A percentile compares a stretch with the other conserved stretches of the same genome.
Conservation (phyloP, 2,113 vertebrate species). For the Albula goreensis region DNA sequence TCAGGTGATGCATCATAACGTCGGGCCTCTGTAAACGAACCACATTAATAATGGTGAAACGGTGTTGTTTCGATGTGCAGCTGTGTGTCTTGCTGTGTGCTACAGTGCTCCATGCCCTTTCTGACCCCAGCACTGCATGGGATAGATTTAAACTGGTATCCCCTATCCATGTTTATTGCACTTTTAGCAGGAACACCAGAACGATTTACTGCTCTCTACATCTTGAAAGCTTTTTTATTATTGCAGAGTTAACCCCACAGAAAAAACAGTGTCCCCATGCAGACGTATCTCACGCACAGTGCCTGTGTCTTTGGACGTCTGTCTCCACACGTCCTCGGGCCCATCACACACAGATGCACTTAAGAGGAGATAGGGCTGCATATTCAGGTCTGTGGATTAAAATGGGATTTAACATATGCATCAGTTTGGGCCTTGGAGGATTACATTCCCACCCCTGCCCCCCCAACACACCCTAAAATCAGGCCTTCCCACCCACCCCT, state of each 20-base stretch:
- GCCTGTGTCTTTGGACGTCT: constrained; percentile 6
- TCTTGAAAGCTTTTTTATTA: constrained; percentile 74
- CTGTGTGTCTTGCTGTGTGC: background rate
- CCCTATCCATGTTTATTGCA: background rate
- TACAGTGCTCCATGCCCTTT: background rate
- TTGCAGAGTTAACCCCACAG: constrained; percentile 67
- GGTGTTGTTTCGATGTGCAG: constrained; percentile 51
- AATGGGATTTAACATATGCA: constrained; percentile 13
- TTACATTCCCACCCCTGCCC: background rate
- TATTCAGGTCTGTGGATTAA: constrained; percentile 2
- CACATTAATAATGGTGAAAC: constrained; percentile 34
- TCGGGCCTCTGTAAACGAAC: background rate
- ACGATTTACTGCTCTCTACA: constrained; percentile 65
- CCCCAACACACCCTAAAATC: background rate
- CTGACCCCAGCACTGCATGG: background rate
- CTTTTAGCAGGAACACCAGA: background rate
- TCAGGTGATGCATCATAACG: background rate
- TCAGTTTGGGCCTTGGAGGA: constrained; percentile 6
- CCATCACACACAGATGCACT: constrained; percentile 14
- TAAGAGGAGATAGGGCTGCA: background rate
- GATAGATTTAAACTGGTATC: constrained; percentile 43
- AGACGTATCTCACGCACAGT: constrained; percentile 50
- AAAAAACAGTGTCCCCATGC: constrained; percentile 50
- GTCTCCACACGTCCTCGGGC: background rate
- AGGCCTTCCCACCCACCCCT: no score